Conservation (phyloP, 2,888 invertebrate species). For the Acholoe squamosa region DNA sequence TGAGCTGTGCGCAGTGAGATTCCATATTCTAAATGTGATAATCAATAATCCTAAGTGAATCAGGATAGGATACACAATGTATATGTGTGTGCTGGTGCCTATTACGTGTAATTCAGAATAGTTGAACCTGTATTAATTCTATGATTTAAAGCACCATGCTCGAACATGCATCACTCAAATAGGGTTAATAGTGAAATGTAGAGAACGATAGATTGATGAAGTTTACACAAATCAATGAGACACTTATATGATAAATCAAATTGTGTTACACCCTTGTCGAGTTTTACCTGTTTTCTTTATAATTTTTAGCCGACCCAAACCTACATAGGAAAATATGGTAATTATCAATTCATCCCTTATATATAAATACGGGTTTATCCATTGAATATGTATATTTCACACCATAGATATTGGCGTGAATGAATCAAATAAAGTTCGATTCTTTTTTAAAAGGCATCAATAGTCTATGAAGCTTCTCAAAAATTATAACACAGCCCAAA, state of each 20-base stretch:
- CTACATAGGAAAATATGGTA: constrained; percentile 11
- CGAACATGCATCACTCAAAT: constrained; percentile 16
- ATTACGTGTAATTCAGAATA: not conserved
- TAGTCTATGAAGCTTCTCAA: too few species aligned
- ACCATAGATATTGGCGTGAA: not conserved
- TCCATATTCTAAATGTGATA: too few species aligned
- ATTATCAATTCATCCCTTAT: not conserved
- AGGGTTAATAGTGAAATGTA: constrained; percentile 15
- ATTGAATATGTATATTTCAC: not conserved
- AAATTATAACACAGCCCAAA: too few species aligned
- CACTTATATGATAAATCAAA: not conserved
- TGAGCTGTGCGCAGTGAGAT: too few species aligned
- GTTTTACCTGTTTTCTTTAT: constrained; percentile 52
- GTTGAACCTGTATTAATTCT: too few species aligned
- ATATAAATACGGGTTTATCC: too few species aligned
- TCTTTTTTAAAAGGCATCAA: too few species aligned
- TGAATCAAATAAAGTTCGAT: not conserved
- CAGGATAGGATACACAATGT: too few species aligned
- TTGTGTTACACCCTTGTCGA: constrained; percentile 1
- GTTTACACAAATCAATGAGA: not conserved
- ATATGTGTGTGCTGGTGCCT: not conserved
- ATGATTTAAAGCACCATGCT: not conserved
- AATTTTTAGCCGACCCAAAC: constrained; percentile 47
- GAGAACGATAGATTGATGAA: not conserved
- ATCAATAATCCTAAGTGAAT: too few species aligned